Conservation (phyloP, 2,113 vertebrate genomes). For the Bambusicola thoracicus region DNA sequence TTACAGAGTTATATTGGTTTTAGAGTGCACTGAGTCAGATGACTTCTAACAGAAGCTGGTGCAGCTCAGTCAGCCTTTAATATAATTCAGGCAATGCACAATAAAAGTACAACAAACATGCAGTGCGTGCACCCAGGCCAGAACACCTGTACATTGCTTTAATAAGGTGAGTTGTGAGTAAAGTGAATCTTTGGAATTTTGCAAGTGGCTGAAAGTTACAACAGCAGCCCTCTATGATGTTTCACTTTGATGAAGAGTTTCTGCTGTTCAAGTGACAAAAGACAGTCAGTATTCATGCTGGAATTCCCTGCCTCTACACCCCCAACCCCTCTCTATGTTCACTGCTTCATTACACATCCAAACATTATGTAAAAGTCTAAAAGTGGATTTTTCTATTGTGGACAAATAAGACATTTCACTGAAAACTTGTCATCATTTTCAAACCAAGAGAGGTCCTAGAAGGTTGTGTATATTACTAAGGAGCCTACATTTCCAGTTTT, state of each 20-base stretch:
- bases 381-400: not conserved
- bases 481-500: not conserved
- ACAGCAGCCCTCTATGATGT: not conserved
- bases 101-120: not conserved
- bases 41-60: not conserved
- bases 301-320: not conserved
- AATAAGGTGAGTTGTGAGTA: not conserved
- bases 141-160: not conserved
- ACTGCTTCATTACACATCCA: not conserved
- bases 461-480: not conserved
- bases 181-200: not conserved
- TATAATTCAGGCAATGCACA: not conserved
- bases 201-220: not conserved
- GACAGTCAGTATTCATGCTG: not conserved
- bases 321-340: not conserved
- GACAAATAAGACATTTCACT: rapidly evolving
- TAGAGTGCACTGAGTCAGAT: not conserved
- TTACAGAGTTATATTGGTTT: constrained; percentile 24
- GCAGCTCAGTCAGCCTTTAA: constrained; percentile 13
- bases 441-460: not conserved
- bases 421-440: not conserved
- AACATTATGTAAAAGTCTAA: not conserved
- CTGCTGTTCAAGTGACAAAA: not conserved
- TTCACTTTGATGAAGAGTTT: not conserved
- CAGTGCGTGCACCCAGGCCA: not conserved